phyloP scores from a whole-genome alignment of 1,140 invertebrate species.

The Homarus americanus region DNA sequence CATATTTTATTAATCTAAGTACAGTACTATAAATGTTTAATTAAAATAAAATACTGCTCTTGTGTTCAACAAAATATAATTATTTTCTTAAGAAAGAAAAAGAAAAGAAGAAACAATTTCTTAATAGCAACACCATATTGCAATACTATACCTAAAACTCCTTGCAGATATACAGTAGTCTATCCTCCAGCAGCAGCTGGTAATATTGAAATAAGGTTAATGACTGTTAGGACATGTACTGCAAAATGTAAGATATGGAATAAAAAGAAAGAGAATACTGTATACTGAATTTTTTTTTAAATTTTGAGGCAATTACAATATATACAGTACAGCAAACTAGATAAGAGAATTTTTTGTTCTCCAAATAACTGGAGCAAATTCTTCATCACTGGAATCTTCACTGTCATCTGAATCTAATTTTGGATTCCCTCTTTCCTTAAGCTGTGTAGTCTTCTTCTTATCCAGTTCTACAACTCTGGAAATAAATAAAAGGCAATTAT shows the following conservation, averaged over 20 bases:
- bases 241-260: neutral
- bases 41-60: no score
- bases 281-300: neutral
- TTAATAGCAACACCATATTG: neutral
- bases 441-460: constrained; percentile 50
- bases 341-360: constrained; percentile 73
- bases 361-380: constrained; percentile 71
- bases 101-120: no score
- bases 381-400: constrained; percentile 71
- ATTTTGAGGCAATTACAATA: neutral
- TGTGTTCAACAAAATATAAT: no score
- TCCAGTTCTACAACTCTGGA: constrained; percentile 65
- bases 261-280: neutral
- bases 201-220: neutral
- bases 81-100: no score
- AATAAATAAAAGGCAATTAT: neutral
- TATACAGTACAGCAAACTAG: constrained; percentile 6
- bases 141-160: neutral
- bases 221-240: neutral
- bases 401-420: constrained; percentile 32
- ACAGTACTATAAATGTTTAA: no score
- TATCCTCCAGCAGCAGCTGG: no score
- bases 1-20: no score
- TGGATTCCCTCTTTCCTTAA: constrained; percentile 27
- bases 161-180: no score